Percentiles rank a stretch among this genome's conserved stretches.
Conservation (phyloP, 2,888 invertebrate genomes). For the Platycnemis pennipes region DNA sequence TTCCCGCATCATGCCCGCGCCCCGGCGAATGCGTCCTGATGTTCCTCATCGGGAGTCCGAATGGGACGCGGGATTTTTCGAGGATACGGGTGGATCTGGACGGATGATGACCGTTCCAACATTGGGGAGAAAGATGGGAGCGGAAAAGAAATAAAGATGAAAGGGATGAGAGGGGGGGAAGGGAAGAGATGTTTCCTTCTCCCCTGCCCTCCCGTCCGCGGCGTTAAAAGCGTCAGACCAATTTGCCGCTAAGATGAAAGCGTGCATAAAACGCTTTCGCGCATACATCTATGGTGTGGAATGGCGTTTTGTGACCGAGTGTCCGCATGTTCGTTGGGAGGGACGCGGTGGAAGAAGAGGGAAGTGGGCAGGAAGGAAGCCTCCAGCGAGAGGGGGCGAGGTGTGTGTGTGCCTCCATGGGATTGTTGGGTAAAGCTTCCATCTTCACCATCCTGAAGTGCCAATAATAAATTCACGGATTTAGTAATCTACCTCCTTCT, state of each 20-base stretch:
- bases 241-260: constrained; percentile 31
- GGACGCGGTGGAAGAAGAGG: not conserved
- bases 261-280: not conserved
- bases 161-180: too few relatives aligned
- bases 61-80: not conserved
- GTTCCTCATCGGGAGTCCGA: not conserved
- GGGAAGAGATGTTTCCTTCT: not conserved
- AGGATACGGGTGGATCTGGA: too few relatives aligned
- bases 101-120: not conserved
- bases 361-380: not conserved
- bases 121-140: too few relatives aligned
- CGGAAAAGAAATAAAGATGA: too few relatives aligned
- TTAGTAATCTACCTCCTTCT: not conserved
- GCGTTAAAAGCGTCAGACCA: constrained; percentile 4
- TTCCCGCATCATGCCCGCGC: not conserved
- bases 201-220: not conserved
- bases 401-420: too few relatives aligned
- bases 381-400: not conserved
- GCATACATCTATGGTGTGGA: not conserved
- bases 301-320: not conserved
- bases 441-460: not conserved
- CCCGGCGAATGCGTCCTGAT: not conserved
- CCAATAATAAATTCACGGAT: not conserved
- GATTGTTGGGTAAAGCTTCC: not conserved
- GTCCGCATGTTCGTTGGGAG: not conserved